A percentile compares a stretch with the other conserved stretches of the same genome.
Conservation (phyloP, 2,113 vertebrate genomes). For the Nicator chloris region DNA sequence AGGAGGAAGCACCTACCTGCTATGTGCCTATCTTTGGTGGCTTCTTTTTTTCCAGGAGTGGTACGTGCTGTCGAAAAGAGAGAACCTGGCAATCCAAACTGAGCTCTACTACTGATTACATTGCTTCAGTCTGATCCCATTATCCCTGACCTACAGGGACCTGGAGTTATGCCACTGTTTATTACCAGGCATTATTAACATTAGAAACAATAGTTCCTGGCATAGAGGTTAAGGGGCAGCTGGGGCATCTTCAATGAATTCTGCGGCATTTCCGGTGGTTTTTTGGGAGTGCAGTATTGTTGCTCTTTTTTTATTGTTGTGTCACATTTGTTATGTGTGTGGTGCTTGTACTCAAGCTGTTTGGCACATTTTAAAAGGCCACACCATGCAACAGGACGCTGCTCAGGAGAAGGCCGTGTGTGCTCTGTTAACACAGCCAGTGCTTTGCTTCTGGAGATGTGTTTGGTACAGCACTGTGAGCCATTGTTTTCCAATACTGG, state of each 20-base stretch:
- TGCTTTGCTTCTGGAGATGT: background rate
- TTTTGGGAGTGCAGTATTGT: background rate
- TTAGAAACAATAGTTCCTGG: background rate
- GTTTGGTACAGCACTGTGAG: background rate
- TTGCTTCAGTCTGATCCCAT: background rate
- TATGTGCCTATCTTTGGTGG: background rate
- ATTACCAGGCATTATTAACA: constrained; percentile 6
- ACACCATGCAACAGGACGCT: background rate
- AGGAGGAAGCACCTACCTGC: background rate
- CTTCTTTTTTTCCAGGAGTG: background rate
- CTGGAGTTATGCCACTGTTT: background rate
- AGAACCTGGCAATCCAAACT: background rate
- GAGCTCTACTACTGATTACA: background rate
- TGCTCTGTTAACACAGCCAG: background rate
- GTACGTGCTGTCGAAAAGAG: background rate
- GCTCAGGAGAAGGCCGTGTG: background rate
- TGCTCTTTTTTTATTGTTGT: background rate
- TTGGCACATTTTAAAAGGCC: constrained; percentile 4
- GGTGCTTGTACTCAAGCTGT: background rate
- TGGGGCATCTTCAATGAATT: constrained; percentile 17
- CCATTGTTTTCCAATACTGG: background rate
- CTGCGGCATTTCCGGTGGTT: background rate
- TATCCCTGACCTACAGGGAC: background rate
- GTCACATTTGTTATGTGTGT: background rate
- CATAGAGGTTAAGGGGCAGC: background rate